A percentile compares a stretch with the other conserved stretches of the same genome.
phyloP scores from a whole-genome alignment of 2,797 vertebrate species.

The Distichodus sexfasciatus region DNA sequence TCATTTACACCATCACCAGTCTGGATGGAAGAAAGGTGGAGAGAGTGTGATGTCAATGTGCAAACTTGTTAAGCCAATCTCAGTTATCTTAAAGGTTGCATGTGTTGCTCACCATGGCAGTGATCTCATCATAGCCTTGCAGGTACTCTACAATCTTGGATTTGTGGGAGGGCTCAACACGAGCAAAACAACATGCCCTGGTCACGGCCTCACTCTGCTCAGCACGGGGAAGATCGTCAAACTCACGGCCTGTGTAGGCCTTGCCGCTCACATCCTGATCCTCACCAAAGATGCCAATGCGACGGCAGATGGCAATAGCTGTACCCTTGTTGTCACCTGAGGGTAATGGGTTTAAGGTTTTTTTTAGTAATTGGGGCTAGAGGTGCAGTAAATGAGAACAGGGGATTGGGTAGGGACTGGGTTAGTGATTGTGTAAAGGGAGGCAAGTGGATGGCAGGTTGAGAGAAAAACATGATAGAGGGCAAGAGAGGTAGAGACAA shows the following conservation, averaged over 20 bases:
- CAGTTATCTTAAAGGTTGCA: too few relatives aligned
- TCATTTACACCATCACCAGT: slow-evolving; percentile 95
- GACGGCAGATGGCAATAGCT: slow-evolving; percentile 92
- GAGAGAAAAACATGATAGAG: too few relatives aligned
- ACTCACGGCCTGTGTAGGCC: slow-evolving; percentile 92
- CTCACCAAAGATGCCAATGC: slow-evolving; percentile 91
- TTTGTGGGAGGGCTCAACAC: slow-evolving; percentile 92
- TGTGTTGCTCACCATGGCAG: slow-evolving; percentile 89
- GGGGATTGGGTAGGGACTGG: too few relatives aligned
- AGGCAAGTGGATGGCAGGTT: too few relatives aligned
- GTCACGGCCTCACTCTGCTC: slow-evolving; percentile 83
- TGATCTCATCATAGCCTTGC: slow-evolving; percentile 88
- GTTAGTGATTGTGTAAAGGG: too few relatives aligned
- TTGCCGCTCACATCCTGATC: slow-evolving; percentile 76
- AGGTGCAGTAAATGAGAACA: too few relatives aligned
- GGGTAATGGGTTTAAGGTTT: neutral
- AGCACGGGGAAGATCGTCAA: slow-evolving; percentile 81
- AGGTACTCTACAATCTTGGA: slow-evolving; percentile 95
- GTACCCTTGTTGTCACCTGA: slow-evolving; percentile 93
- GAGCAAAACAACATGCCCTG: slow-evolving; percentile 87
- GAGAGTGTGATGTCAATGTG: neutral
- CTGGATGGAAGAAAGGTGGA: slow-evolving; percentile 55
- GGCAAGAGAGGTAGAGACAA: neutral
- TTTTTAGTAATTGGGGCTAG: neutral
- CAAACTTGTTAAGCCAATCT: neutral